Conservation (phyloP, 2,888 invertebrate genomes). For the Tridacna crocea region DNA sequence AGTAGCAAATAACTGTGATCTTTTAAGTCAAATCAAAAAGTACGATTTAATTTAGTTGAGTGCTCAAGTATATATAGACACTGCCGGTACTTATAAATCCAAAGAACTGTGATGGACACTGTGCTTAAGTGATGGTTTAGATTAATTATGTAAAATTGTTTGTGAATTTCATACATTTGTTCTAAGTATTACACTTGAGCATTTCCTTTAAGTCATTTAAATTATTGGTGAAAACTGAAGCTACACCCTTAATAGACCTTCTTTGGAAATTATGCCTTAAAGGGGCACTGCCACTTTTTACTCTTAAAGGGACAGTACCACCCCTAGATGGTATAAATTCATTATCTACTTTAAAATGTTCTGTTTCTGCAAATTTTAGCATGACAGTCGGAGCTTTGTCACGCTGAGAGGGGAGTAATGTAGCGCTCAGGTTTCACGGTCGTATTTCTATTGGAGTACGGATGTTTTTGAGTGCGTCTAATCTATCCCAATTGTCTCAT, state of each 20-base stretch:
- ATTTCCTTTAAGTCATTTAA: background rate
- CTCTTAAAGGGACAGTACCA: slow-evolving; percentile 8
- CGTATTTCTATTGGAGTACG: background rate
- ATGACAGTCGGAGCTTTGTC: slow-evolving; percentile 14
- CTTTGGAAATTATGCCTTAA: background rate
- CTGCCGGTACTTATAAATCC: background rate
- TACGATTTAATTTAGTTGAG: background rate
- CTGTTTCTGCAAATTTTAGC: background rate
- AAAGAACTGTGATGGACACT: slow-evolving; percentile 10
- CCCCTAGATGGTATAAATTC: background rate
- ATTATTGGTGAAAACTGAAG: background rate
- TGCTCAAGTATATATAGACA: background rate
- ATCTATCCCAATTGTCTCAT: background rate
- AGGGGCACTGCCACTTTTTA: background rate
- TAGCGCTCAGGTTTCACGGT: slow-evolving; percentile 1
- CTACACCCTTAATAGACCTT: slow-evolving; percentile 1
- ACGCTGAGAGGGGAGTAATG: slow-evolving; percentile 11
- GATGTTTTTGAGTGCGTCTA: background rate
- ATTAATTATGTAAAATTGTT: background rate
- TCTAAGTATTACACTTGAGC: background rate
- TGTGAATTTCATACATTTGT: background rate
- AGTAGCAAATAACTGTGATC: background rate
- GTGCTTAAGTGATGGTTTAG: background rate
- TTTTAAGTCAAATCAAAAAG: background rate
- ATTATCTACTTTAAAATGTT: background rate